Percentiles rank a stretch among this genome's conserved stretches.
phyloP scores from a whole-genome alignment of 2,113 vertebrate genomes.

The Chloropsis hardwickii region DNA sequence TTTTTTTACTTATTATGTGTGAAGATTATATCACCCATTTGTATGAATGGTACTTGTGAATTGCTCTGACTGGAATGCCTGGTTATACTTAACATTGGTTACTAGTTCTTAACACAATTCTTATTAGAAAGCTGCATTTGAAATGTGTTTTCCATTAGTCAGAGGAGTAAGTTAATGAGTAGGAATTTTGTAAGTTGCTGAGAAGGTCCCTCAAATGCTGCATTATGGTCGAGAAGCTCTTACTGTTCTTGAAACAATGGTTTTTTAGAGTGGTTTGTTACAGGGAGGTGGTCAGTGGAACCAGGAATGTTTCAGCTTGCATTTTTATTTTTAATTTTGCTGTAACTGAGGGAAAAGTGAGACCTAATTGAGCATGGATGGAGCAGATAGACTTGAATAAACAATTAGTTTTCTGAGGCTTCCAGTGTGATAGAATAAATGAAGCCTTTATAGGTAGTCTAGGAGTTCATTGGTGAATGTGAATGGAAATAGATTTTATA shows the following conservation, averaged over 20 bases:
- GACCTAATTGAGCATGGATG: conserved; percentile 57
- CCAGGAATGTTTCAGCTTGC: conserved; percentile 36
- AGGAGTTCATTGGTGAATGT: conserved; percentile 64
- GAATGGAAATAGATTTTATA: conserved; percentile 67
- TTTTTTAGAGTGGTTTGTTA: conserved; percentile 13
- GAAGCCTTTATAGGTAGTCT: conserved; percentile 47
- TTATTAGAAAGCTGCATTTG: conserved; percentile 31
- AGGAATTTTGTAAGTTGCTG: background rate
- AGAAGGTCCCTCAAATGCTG: background rate
- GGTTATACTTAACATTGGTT: background rate
- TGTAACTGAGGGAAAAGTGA: conserved; percentile 36
- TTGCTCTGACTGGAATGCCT: background rate
- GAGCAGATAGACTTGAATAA: conserved; percentile 64
- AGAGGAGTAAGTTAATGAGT: background rate
- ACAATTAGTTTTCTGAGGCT: conserved; percentile 61
- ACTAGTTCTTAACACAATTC: background rate
- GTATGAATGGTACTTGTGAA: background rate
- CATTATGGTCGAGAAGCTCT: background rate
- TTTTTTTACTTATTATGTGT: background rate
- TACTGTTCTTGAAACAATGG: background rate
- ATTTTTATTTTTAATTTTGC: conserved; percentile 63
- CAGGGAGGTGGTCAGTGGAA: background rate
- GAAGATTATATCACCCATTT: background rate
- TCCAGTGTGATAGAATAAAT: conserved; percentile 53
- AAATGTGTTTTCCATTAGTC: conserved; percentile 4